A percentile compares a stretch with the other conserved stretches of the same genome.
phyloP scores from a whole-genome alignment of 2,113 vertebrate genomes.

The Myotis brandtii region DNA sequence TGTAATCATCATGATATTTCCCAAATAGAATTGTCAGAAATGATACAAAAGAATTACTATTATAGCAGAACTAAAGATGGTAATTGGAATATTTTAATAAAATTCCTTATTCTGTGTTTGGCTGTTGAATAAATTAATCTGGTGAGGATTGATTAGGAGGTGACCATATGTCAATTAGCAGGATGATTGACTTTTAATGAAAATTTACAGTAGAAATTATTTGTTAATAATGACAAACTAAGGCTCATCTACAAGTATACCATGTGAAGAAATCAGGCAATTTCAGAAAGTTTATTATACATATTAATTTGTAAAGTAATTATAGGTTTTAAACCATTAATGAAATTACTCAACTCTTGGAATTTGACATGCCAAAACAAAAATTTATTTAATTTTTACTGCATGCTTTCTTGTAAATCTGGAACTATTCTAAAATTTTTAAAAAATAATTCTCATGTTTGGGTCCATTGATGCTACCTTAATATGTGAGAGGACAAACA shows the following conservation, averaged over 20 bases:
- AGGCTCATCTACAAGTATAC: neutral
- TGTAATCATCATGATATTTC: neutral
- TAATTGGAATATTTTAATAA: neutral
- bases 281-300: neutral
- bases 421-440: neutral
- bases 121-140: neutral
- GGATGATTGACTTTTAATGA: neutral
- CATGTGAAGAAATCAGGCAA: neutral
- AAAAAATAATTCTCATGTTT: neutral
- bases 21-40: neutral
- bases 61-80: neutral
- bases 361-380: neutral
- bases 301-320: neutral
- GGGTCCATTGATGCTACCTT: neutral
- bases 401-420: neutral
- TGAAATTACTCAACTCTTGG: neutral
- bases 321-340: neutral
- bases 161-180: neutral
- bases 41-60: neutral
- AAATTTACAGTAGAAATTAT: slow-evolving; percentile 5
- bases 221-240: neutral
- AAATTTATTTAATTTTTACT: neutral
- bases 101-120: neutral
- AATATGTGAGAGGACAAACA: neutral
- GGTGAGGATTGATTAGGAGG: neutral